Evolutionary conservation across 2,888 invertebrate genomes (phyloP).

Genomic region (Tuberolachnus salignus): DNA sequence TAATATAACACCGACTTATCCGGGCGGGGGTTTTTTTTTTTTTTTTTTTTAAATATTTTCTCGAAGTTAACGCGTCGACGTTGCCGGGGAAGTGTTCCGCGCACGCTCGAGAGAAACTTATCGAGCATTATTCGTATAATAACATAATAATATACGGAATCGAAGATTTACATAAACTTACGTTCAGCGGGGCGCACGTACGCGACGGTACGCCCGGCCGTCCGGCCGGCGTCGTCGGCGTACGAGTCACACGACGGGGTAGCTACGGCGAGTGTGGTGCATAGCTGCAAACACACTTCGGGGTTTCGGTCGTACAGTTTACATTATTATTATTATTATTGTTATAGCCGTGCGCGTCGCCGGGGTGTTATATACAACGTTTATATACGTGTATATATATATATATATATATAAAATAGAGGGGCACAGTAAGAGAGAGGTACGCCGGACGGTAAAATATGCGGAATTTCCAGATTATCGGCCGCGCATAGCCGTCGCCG

Average conservation of each 20-base stretch:
- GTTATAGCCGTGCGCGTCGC: constrained; percentile 4
- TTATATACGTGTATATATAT: constrained; percentile 17
- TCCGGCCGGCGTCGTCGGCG: neutral
- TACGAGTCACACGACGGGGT: neutral
- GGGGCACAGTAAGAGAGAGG: neutral
- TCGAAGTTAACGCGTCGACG: too few relatives aligned
- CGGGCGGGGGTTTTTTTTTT: too few relatives aligned
- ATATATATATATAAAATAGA: too few relatives aligned
- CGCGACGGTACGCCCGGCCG: neutral
- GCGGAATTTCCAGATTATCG: constrained; percentile 35
- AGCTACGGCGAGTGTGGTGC: neutral
- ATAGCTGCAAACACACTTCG: constrained; percentile 40
- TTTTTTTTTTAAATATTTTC: too few relatives aligned
- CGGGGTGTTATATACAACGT: constrained; percentile 30
- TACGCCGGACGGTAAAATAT: constrained; percentile 20
- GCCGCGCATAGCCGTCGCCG: constrained; percentile 8
- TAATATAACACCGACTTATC: too few relatives aligned
- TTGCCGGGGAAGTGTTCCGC: too few relatives aligned
- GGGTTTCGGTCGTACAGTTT: constrained; percentile 45
- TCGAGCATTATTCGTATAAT: constrained; percentile 43
- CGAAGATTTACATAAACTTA: constrained; percentile 50
- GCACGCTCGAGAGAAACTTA: constrained; percentile 16
- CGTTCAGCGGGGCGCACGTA: constrained; percentile 19
- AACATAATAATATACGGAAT: constrained; percentile 42
- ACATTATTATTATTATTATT: constrained; percentile 44